A percentile compares a stretch with the other conserved stretches of the same genome.
These are phyloP conservation scores for Cactoblastis cactorum DNA, from an alignment of 2,888 invertebrate species.

Conservation along the genomic window DNA sequence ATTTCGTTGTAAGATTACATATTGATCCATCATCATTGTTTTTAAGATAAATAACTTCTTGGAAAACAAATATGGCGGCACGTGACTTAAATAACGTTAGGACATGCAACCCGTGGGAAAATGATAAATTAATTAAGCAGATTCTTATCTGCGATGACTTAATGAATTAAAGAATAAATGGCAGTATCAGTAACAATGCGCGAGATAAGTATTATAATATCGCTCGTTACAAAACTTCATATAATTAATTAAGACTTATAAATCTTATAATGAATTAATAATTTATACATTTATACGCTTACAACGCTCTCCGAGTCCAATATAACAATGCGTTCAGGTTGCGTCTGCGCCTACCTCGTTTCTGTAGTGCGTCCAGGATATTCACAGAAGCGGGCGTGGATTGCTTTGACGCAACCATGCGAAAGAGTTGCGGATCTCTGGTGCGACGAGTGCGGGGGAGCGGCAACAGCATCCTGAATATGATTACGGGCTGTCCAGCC, in stretches of 20 bases:
- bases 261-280: background rate
- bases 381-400: too few relatives aligned
- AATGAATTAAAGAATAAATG: background rate
- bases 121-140: constrained; percentile 5
- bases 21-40: too few relatives aligned
- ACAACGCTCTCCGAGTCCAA: too few relatives aligned
- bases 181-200: background rate
- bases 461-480: too few relatives aligned
- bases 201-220: background rate
- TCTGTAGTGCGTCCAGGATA: too few relatives aligned
- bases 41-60: background rate
- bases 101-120: constrained; percentile 7
- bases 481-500: too few relatives aligned
- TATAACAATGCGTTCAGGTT: too few relatives aligned
- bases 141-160: background rate
- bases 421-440: too few relatives aligned
- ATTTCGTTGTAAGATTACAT: background rate
- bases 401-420: too few relatives aligned
- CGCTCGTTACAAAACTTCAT: background rate
- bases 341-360: too few relatives aligned
- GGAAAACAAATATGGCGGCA: constrained; percentile 8
- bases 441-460: too few relatives aligned
- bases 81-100: constrained; percentile 12
- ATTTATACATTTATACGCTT: background rate
- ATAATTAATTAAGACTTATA: background rate